Evolutionary conservation across 2,888 invertebrate species (phyloP).

Genomic region (Hypena proboscidalis): DNA sequence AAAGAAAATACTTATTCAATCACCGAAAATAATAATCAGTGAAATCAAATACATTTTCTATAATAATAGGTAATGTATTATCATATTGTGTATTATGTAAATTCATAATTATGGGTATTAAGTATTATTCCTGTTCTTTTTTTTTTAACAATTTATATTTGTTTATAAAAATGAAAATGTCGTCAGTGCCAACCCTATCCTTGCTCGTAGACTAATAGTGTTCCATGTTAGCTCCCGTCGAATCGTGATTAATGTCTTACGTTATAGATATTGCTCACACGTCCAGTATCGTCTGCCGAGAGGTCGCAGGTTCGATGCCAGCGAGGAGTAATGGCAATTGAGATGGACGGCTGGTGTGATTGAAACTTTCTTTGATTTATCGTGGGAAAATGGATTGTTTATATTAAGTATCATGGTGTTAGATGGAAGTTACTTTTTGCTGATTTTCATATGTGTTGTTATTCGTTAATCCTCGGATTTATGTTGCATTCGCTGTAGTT

Average conservation of each 20-base stretch:
- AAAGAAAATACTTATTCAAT: too few species aligned
- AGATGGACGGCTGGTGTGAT: constrained; percentile 11
- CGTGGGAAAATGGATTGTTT: constrained; percentile 5
- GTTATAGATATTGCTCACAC: constrained; percentile 23
- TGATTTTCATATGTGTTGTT: too few species aligned
- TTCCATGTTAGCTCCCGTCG: constrained; percentile 23
- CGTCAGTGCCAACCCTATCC: constrained; percentile 24
- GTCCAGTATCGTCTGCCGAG: constrained; percentile 16
- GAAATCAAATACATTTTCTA: too few species aligned
- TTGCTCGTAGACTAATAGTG: constrained; percentile 14
- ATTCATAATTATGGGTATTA: too few species aligned
- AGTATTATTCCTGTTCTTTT: too few species aligned
- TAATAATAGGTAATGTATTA: too few species aligned
- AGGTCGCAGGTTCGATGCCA: constrained; percentile 25
- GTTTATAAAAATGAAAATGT: not conserved
- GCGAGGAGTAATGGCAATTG: constrained; percentile 31
- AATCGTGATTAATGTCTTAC: constrained; percentile 35
- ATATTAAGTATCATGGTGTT: constrained; percentile 2
- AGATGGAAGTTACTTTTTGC: too few species aligned
- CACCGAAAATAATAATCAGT: too few species aligned
- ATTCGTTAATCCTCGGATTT: too few species aligned
- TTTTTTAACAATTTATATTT: too few species aligned
- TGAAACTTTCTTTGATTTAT: constrained; percentile 21
- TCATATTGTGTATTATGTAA: too few species aligned
- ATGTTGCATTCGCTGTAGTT: too few species aligned